Evolutionary conservation across 1,140 invertebrate genomes (phyloP).

Genomic region (Gonioctena quinquepunctata): DNA sequence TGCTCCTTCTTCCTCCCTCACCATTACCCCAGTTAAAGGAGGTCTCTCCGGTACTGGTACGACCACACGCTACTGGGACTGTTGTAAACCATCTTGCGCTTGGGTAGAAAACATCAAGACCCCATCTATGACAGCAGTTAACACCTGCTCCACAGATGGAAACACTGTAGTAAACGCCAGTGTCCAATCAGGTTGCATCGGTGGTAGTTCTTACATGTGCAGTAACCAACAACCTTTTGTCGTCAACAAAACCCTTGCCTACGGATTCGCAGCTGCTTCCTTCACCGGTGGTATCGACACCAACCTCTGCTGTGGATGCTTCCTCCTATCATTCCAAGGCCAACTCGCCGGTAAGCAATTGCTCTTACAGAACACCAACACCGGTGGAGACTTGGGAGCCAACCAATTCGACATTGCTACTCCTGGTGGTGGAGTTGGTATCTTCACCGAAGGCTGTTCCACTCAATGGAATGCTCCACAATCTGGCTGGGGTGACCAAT

Average conservation of each 20-base stretch:
- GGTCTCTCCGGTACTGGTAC: slow-evolving; percentile 24
- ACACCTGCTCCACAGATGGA: slow-evolving; percentile 23
- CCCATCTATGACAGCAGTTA: neutral
- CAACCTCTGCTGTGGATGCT: slow-evolving; percentile 26
- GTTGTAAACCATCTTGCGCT: slow-evolving; percentile 33
- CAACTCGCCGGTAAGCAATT: slow-evolving; percentile 18
- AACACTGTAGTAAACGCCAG: slow-evolving; percentile 10
- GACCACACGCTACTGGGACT: slow-evolving; percentile 34
- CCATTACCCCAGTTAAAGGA: slow-evolving; percentile 16
- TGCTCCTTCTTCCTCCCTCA: neutral
- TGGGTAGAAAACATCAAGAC: slow-evolving; percentile 29
- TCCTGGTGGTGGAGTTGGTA: slow-evolving; percentile 29
- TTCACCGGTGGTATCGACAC: slow-evolving; percentile 29
- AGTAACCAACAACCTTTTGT: slow-evolving; percentile 30
- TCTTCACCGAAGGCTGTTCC: slow-evolving; percentile 23
- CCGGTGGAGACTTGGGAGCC: neutral
- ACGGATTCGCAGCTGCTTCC: slow-evolving; percentile 32
- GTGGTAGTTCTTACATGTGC: slow-evolving; percentile 26
- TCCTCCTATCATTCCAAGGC: slow-evolving; percentile 21
- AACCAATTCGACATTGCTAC: slow-evolving; percentile 20
- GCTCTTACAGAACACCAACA: slow-evolving; percentile 4
- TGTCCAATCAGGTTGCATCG: slow-evolving; percentile 19
- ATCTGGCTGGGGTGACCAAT: slow-evolving; percentile 28
- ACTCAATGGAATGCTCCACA: slow-evolving; percentile 28
- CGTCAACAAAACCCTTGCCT: slow-evolving; percentile 22